Base-by-base conservation (phyloP, 2,888 invertebrate species). In the Cordylochernes scorpioides region DNA sequence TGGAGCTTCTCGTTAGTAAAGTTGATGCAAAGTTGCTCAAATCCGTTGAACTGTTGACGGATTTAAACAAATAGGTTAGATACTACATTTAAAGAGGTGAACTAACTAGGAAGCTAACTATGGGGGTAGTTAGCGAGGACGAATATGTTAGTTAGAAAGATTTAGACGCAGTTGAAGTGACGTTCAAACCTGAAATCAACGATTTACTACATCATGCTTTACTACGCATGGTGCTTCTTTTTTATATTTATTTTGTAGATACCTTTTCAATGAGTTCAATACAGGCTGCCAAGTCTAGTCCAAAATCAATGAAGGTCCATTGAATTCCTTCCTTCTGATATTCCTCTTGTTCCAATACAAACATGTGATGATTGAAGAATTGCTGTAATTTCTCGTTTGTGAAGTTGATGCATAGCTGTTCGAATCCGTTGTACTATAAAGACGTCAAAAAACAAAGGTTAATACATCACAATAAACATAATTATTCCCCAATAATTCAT, bases 281-380 rank as follows among this genome's bases (percentile, higher is more conserved):
- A 67, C 88, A 91, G 61, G 84, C 80, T 54, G 80, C 68, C 59
- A 94, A 67, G 60, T 94, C 91, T 77, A 94, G 84, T 60, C 91
- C 91, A 59, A 94, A 94, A 65, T 94, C 91, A 64, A 94, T 91
- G 63, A 91, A 94, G 54, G 69, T 71, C 91, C 91, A 94, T 51
- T 73, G 67, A 61, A 94, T 91, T 52, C 88, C 88, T 62, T 94
- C 91, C 53, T 64, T 69, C 54, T 77, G 82, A 64, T 94, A 94
- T 57, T 91, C 91, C 61, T 94, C 88, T 71, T 94, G 91, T 61
- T 94, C 91, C 59, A 91, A 65, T 46, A 94, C 88, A 61, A 94
- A 94, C 91, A 94, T 94, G 71, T 86, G 75, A 60, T 94, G 91
- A 64, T 94, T 91, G 71, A 94, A 94, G 67, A 91, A 94, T 63